phyloP scores from a whole-genome alignment of 2,888 invertebrate genomes.

The Catocala fraxini region DNA sequence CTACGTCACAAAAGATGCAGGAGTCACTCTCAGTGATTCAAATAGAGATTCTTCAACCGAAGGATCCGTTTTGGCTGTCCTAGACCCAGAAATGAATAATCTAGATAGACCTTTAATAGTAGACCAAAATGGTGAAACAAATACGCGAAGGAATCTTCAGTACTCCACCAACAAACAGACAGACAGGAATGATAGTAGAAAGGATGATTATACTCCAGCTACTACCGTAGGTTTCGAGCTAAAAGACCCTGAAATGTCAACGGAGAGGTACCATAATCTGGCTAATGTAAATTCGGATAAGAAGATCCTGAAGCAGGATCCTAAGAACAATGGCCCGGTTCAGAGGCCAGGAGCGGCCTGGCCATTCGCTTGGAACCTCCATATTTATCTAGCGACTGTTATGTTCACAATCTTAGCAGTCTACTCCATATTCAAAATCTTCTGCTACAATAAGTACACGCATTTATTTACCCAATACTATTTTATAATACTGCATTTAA shows the following conservation, averaged over 20 bases:
- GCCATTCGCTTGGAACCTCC: slow-evolving; percentile 96
- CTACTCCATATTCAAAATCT: slow-evolving; percentile 94
- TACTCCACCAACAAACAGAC: slow-evolving; percentile 80
- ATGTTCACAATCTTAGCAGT: slow-evolving; percentile 94
- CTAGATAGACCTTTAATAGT: slow-evolving; percentile 83
- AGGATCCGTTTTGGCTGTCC: slow-evolving; percentile 80
- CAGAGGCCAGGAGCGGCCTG: slow-evolving; percentile 89
- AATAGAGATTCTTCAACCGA: slow-evolving; percentile 81
- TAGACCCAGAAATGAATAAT: slow-evolving; percentile 85
- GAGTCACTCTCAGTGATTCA: slow-evolving; percentile 79
- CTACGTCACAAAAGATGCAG: slow-evolving; percentile 77
- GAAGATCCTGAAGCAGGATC: slow-evolving; percentile 78
- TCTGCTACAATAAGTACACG: slow-evolving; percentile 94
- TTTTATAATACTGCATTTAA: slow-evolving; percentile 94
- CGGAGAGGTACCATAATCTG: slow-evolving; percentile 87
- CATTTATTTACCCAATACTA: slow-evolving; percentile 96
- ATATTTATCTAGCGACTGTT: slow-evolving; percentile 95
- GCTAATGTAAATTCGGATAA: slow-evolving; percentile 88
- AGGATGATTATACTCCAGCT: slow-evolving; percentile 77
- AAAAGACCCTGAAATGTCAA: slow-evolving; percentile 84
- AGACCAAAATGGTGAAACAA: slow-evolving; percentile 84
- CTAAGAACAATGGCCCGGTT: slow-evolving; percentile 73
- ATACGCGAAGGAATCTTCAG: slow-evolving; percentile 83
- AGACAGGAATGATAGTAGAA: slow-evolving; percentile 75
- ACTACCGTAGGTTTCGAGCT: slow-evolving; percentile 82